Percentiles rank a stretch among this genome's conserved stretches.
These are phyloP conservation scores for Peromyscus eremicus DNA, from an alignment of 2,797 vertebrate species.

Conservation along the genomic window DNA sequence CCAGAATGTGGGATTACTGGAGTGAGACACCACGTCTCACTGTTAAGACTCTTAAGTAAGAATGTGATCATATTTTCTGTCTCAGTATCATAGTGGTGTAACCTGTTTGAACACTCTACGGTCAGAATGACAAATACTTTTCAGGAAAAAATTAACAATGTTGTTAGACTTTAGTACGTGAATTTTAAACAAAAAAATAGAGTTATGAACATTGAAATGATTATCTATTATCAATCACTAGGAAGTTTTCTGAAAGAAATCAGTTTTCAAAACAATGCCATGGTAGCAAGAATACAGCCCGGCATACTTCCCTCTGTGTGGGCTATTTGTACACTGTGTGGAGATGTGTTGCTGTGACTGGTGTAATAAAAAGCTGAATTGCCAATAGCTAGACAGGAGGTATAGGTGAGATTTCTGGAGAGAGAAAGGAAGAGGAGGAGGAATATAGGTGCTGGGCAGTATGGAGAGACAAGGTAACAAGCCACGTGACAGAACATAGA, in stretches of 20 bases:
- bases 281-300: neutral
- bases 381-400: neutral
- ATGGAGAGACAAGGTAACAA: neutral
- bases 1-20: neutral
- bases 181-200: slow-evolving; percentile 46
- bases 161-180: slow-evolving; percentile 27
- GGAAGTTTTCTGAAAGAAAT: neutral
- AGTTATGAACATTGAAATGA: slow-evolving; percentile 14
- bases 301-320: neutral
- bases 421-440: neutral
- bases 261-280: neutral
- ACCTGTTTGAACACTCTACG: neutral
- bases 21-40: neutral
- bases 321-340: neutral
- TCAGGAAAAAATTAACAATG: neutral
- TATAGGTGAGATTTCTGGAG: neutral
- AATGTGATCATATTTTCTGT: slow-evolving; percentile 25
- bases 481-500: neutral
- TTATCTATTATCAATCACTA: neutral
- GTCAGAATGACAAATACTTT: neutral
- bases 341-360: neutral
- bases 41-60: neutral
- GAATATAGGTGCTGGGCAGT: neutral
- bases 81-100: neutral
- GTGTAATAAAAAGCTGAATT: neutral